Base-by-base conservation (phyloP, 1,140 invertebrate genomes). In the Sweltsa coloradensis region DNA sequence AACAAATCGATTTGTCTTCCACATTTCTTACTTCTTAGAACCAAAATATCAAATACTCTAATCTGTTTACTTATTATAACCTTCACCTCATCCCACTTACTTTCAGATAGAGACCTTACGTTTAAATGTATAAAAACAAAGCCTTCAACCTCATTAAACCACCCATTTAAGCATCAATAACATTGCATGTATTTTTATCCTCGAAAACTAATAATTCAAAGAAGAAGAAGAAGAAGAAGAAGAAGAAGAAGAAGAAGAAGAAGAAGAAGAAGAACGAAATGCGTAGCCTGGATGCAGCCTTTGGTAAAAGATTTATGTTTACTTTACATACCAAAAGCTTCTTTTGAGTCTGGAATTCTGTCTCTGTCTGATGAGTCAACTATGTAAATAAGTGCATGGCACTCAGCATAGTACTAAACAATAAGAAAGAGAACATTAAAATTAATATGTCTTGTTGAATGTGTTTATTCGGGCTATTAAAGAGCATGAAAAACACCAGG, bases 371-470 rank as follows among this genome's bases (percentile, higher is more conserved):
- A 89, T 6, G 93, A 95, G 69, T 99, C 96, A 34, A 98, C 88
- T 47, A 99, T 91, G 63, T 97, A 99, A 57, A 99, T 96, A n/a
- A 99, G 79, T 49, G 86, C 95, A 72, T 99, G 94, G 40, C 88
- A 97, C 69, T 99, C 96, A 29, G 91, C 88, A 72, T 97, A 98
- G 71, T 99, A 98, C 83, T 93, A 65, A 13, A 62, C 60, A 68
- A 68, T 57, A 58, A n/a, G 1, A 18, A 18, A 50, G 4, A 44
- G 18, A 46, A 41, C 7, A 5, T n/a, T 19, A 23, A 1, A 21
- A 26, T 36, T 2, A 47, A 41, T n/a, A 7, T 47, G 19, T 14
- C 31, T 34, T 14, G n/a, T 34, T 19, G 21, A 2, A 22, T 34
- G 37, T 13, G 51, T 29, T 51, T 37, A 44, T 34, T 51, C 25